Evolutionary conservation across 2,113 vertebrate species (phyloP).

Genomic region (Oreochromis aureus): DNA sequence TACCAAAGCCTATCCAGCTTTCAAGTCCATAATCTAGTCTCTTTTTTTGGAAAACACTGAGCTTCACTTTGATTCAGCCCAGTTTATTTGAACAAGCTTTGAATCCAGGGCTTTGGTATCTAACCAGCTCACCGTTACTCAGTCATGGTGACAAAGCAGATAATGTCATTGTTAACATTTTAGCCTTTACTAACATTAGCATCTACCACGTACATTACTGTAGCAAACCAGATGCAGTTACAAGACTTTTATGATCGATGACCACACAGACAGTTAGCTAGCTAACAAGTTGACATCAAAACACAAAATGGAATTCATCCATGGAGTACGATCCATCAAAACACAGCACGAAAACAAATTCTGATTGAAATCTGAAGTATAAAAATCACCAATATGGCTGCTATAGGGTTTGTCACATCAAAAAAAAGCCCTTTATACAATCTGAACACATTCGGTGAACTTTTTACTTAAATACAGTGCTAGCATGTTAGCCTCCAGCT

Average conservation of each 20-base stretch:
- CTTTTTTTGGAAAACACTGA: no score
- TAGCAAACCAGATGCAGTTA: background rate
- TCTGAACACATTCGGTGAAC: background rate
- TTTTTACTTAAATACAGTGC: background rate
- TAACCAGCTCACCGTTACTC: background rate
- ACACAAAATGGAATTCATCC: background rate
- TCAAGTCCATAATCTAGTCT: background rate
- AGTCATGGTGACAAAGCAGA: background rate
- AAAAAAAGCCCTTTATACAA: constrained; percentile 37
- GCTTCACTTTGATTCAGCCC: background rate
- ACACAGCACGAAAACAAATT: background rate
- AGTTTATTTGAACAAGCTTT: background rate
- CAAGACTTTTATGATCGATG: background rate
- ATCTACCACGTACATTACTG: background rate
- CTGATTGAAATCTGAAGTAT: background rate
- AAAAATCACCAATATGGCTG: constrained; percentile 13
- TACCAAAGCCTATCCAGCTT: background rate
- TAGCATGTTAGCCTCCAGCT: background rate
- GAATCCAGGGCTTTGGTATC: background rate
- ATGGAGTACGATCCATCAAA: background rate
- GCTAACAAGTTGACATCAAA: background rate
- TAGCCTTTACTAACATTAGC: background rate
- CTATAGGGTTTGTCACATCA: background rate
- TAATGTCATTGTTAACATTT: background rate
- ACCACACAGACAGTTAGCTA: background rate